Evolutionary conservation across 2,888 invertebrate species (phyloP).

Genomic region (Sussaba pulchella): DNA sequence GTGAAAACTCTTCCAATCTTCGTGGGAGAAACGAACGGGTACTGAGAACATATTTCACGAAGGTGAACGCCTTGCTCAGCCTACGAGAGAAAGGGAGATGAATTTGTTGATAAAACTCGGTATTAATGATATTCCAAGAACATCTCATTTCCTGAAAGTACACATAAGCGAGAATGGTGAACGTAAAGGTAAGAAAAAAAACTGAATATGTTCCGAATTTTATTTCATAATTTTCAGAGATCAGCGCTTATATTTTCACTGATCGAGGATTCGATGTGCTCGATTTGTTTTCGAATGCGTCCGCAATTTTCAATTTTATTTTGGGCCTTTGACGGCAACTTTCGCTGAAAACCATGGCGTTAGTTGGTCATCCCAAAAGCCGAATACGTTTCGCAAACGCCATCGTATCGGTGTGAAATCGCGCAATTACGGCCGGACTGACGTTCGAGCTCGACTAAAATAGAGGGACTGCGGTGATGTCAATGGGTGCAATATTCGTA

Average conservation of each 20-base stretch:
- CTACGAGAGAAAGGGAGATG: background rate
- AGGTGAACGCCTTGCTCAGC: background rate
- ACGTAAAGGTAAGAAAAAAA: background rate
- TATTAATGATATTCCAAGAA: background rate
- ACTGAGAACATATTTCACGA: conserved; percentile 2
- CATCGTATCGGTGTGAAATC: conserved; percentile 21
- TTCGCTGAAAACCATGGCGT: background rate
- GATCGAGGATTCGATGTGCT: background rate
- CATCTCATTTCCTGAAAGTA: background rate
- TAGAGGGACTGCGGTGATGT: background rate
- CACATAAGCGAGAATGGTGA: background rate
- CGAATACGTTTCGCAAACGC: background rate
- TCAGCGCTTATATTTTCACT: background rate
- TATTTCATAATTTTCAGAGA: background rate
- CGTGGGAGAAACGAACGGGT: conserved; percentile 13
- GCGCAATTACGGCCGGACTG: conserved; percentile 39
- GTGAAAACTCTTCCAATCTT: conserved; percentile 14
- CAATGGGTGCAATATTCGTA: conserved; percentile 1
- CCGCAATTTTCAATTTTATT: background rate
- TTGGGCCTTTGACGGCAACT: background rate
- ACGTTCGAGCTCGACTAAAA: background rate
- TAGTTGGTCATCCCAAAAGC: background rate
- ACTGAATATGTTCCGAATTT: too few relatives aligned
- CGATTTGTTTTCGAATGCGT: background rate
- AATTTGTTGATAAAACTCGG: background rate